Evolutionary conservation across 2,797 vertebrate genomes (phyloP).

Genomic region (Sebastolobus alascanus): DNA sequence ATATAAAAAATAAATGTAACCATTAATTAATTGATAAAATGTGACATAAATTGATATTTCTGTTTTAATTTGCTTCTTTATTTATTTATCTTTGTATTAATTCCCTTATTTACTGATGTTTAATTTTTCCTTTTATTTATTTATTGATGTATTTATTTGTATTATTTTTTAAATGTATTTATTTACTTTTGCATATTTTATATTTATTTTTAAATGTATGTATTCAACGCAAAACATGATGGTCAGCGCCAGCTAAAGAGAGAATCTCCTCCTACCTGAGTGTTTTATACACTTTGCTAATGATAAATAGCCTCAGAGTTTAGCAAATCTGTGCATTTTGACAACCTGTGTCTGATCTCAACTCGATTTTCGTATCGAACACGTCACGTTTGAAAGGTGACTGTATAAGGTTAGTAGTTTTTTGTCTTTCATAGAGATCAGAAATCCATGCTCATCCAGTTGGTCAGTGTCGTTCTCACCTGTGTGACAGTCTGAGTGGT

Average conservation of each 20-base stretch:
- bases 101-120: too few relatives aligned
- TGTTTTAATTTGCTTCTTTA: too few relatives aligned
- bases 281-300: not conserved
- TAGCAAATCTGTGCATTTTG: not conserved
- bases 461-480: constrained; percentile 51
- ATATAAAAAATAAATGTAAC: too few relatives aligned
- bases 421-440: not conserved
- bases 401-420: not conserved
- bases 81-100: too few relatives aligned
- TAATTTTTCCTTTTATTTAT: too few relatives aligned
- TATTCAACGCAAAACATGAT: not conserved
- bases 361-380: not conserved
- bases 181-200: too few relatives aligned
- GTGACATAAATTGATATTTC: too few relatives aligned
- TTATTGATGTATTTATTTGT: rapidly evolving
- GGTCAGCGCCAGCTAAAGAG: not conserved
- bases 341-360: not conserved
- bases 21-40: too few relatives aligned
- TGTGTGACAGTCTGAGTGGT: constrained; percentile 87
- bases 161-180: too few relatives aligned
- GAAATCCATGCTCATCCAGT: not conserved
- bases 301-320: not conserved
- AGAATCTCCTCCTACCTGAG: not conserved
- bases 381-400: not conserved
- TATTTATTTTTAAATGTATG: too few relatives aligned